phyloP scores from a whole-genome alignment of 2,113 vertebrate genomes.

The Cyanoramphus novaezelandiae region DNA sequence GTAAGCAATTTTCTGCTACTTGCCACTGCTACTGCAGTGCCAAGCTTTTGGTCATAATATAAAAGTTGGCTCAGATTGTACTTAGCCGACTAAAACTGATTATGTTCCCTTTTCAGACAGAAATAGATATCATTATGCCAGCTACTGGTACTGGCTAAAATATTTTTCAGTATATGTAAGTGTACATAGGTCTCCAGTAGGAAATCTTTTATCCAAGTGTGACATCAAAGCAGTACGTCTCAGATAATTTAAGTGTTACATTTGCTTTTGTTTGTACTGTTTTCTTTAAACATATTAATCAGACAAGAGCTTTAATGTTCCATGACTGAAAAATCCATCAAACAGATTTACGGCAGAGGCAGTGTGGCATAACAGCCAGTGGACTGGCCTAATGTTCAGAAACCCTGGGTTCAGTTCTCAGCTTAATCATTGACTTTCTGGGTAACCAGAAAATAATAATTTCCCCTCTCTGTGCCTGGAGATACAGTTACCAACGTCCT shows the following conservation, averaged over 20 bases:
- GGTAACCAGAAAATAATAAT: conserved; percentile 30
- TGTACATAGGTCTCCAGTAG: conserved; percentile 33
- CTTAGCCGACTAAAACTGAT: conserved; percentile 84
- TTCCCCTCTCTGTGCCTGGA: background rate
- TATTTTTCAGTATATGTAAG: conserved; percentile 30
- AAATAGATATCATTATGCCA: conserved; percentile 70
- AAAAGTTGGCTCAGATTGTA: conserved; percentile 80
- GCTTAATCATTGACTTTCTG: conserved; percentile 58
- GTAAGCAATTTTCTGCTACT: conserved; percentile 84
- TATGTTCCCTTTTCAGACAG: conserved; percentile 76
- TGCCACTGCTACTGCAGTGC: conserved; percentile 78
- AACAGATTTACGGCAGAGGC: conserved; percentile 46
- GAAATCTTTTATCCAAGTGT: conserved; percentile 39
- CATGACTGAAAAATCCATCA: conserved; percentile 64
- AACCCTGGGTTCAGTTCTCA: conserved; percentile 25
- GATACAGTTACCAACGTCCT: background rate
- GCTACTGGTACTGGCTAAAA: conserved; percentile 79
- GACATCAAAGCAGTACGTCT: conserved; percentile 12
- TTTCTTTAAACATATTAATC: conserved; percentile 61
- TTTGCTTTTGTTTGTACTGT: conserved; percentile 60
- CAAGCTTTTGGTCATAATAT: conserved; percentile 82
- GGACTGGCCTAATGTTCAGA: conserved; percentile 34
- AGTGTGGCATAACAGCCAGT: conserved; percentile 39
- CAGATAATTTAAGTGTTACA: conserved; percentile 37
- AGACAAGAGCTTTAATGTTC: conserved; percentile 61